A percentile compares a stretch with the other conserved stretches of the same genome.
These are phyloP conservation scores for Papilio elwesi DNA, from an alignment of 2,888 invertebrate genomes.

Conservation along the genomic window DNA sequence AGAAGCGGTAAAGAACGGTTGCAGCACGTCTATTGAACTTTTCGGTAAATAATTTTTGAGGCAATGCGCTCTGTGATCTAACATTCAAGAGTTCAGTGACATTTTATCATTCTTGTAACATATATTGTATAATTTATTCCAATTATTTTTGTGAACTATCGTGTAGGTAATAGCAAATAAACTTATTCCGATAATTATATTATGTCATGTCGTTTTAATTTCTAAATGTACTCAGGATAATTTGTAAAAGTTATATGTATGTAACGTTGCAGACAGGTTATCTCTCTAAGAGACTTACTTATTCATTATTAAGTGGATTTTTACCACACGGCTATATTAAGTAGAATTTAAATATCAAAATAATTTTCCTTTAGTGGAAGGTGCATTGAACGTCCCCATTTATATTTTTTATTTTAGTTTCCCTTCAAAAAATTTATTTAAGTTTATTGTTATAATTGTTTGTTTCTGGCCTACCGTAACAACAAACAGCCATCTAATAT, in stretches of 20 bases:
- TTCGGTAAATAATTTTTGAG: background rate
- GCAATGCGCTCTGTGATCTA: background rate
- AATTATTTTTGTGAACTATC: background rate
- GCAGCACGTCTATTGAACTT: background rate
- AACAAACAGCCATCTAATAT: background rate
- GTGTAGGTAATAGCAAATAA: background rate
- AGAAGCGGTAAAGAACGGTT: background rate
- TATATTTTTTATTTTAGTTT: background rate
- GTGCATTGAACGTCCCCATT: background rate
- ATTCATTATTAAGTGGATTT: background rate
- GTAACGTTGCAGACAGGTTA: background rate
- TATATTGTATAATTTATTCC: background rate
- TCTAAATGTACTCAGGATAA: no score
- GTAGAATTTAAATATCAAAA: background rate
- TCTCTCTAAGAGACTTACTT: background rate
- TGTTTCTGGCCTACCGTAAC: slow-evolving; percentile 20
- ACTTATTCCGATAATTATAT: background rate
- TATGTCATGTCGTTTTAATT: background rate
- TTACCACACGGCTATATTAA: background rate
- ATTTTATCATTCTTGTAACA: background rate
- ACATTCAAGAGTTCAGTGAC: background rate
- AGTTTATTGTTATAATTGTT: background rate
- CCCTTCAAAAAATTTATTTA: background rate
- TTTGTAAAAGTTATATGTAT: background rate
- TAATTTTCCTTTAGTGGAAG: background rate